Evolutionary conservation across 2,113 vertebrate species (phyloP).

Genomic region (Gobiocypris rarus): DNA sequence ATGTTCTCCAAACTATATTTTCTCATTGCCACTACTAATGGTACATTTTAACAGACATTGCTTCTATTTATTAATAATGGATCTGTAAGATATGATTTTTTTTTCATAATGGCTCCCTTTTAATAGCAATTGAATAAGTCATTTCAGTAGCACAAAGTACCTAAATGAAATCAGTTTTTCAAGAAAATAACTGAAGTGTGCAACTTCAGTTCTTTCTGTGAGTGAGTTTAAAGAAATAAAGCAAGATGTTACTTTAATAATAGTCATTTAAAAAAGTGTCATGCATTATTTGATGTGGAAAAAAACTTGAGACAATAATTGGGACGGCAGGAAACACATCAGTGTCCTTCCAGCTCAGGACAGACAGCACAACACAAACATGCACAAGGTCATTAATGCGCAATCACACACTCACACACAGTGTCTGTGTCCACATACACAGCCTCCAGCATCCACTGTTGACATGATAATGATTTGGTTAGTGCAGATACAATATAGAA

Average conservation of each 20-base stretch:
- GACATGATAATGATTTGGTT: conserved; percentile 39
- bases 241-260: background rate
- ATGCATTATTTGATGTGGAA: background rate
- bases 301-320: background rate
- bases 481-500: conserved; percentile 30
- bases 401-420: conserved; percentile 25
- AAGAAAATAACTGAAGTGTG: conserved; percentile 18
- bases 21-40: background rate
- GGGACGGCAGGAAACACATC: background rate
- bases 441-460: conserved; percentile 8
- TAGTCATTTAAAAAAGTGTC: background rate
- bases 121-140: background rate
- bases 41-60: conserved; percentile 1
- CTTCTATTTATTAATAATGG: background rate
- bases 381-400: conserved; percentile 50
- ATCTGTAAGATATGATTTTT: background rate
- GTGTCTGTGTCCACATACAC: background rate
- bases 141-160: background rate
- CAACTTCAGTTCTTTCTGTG: conserved; percentile 9
- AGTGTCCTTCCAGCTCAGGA: conserved; percentile 13
- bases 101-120: background rate
- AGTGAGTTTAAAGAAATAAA: background rate
- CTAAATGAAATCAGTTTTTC: background rate
- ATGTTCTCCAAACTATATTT: background rate
- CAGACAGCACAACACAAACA: conserved; percentile 5